Percentiles rank a stretch among this genome's conserved stretches.
These are phyloP conservation scores for Diarsia mendica DNA, from an alignment of 2,888 invertebrate genomes.

Conservation along the genomic window DNA sequence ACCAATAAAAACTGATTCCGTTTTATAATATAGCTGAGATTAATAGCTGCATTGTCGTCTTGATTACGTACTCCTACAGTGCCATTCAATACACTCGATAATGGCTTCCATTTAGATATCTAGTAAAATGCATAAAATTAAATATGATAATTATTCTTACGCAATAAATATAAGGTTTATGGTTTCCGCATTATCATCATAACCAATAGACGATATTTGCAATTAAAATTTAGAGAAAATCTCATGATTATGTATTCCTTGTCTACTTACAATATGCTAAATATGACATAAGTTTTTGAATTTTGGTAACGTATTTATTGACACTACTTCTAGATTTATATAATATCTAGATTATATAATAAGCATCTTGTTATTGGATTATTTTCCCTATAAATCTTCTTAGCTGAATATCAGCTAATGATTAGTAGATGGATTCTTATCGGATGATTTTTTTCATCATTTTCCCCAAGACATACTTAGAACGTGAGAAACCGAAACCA, in stretches of 20 bases:
- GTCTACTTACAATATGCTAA: conserved; percentile 25
- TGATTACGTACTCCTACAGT: conserved; percentile 45
- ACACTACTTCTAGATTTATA: conserved; percentile 3
- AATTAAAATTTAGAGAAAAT: conserved; percentile 70
- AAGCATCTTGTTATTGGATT: neutral
- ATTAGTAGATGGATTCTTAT: neutral
- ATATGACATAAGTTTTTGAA: conserved; percentile 32
- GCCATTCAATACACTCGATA: conserved; percentile 38
- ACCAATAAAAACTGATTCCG: conserved; percentile 53
- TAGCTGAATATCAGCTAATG: neutral
- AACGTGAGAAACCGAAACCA: neutral
- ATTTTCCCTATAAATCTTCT: neutral
- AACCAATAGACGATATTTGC: conserved; percentile 60
- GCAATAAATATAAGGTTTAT: conserved; percentile 52
- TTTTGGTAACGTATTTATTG: neutral
- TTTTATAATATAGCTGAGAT: conserved; percentile 54
- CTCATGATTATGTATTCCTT: conserved; percentile 43
- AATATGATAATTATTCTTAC: conserved; percentile 45
- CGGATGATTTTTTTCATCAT: neutral
- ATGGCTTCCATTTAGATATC: conserved; percentile 52
- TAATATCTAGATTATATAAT: conserved; percentile 23
- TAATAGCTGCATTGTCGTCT: conserved; percentile 57
- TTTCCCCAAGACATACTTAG: neutral
- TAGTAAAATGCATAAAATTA: conserved; percentile 40
- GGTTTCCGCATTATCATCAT: conserved; percentile 61